A percentile compares a stretch with the other conserved stretches of the same genome.
These are phyloP conservation scores for Atta cephalotes DNA, from an alignment of 1,140 invertebrate genomes.

Conservation along the genomic window DNA sequence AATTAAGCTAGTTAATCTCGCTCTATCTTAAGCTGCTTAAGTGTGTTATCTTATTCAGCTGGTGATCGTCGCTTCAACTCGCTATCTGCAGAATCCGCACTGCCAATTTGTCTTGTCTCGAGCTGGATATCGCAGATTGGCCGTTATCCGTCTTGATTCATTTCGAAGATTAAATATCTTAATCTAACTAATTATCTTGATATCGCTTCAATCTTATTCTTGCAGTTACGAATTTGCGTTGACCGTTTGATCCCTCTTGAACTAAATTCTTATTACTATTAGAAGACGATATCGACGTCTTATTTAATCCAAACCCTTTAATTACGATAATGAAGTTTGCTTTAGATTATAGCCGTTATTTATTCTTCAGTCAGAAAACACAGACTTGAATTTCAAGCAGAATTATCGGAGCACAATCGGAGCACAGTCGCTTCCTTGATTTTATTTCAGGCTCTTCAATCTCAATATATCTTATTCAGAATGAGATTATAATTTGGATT, in stretches of 20 bases:
- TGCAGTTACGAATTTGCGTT: not conserved
- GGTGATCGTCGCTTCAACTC: not conserved
- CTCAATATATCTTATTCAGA: not conserved
- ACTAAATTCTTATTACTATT: not conserved
- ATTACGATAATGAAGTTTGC: not conserved
- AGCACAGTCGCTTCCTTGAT: not conserved
- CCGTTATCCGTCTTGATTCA: constrained; percentile 10
- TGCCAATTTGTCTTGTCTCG: constrained; percentile 11
- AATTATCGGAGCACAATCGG: constrained; percentile 12
- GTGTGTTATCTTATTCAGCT: not conserved
- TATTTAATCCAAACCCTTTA: not conserved
- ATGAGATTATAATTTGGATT: not conserved
- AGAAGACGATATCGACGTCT: not conserved
- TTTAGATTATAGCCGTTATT: not conserved
- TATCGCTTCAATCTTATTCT: not conserved
- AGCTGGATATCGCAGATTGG: not conserved
- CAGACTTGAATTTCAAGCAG: not conserved
- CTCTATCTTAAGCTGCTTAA: not conserved
- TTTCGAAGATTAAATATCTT: not conserved
- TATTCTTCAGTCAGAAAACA: not conserved
- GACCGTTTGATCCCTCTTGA: not conserved
- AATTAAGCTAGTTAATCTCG: constrained; percentile 1
- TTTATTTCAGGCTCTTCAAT: not conserved
- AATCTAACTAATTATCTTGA: constrained; percentile 5
- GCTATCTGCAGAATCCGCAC: not conserved